These are phyloP conservation scores for Eupithecia vulgata DNA, from an alignment of 2,888 invertebrate genomes.

Conservation along the genomic window DNA sequence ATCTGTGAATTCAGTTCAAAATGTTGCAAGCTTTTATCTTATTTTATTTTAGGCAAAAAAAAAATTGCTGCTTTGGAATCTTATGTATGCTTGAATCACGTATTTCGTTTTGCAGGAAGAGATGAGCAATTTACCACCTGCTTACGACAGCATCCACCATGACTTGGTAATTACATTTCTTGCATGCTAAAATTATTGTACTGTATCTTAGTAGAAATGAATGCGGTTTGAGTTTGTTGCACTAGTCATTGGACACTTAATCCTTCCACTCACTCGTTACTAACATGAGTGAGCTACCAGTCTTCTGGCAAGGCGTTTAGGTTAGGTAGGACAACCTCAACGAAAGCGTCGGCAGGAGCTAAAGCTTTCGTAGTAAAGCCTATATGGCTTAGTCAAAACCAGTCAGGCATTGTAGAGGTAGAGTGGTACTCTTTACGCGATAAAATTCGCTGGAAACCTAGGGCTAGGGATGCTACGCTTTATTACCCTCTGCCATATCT, in stretches of 20 bases:
- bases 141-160: conserved; percentile 89
- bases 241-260: background rate
- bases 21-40: background rate
- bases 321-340: background rate
- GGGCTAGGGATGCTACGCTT: too few relatives aligned
- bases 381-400: too few relatives aligned
- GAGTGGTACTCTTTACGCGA: too few relatives aligned
- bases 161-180: conserved; percentile 86
- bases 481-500: too few relatives aligned
- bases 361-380: background rate
- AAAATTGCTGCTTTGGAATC: too few relatives aligned
- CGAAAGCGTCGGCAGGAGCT: too few relatives aligned
- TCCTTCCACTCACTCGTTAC: background rate
- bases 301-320: background rate
- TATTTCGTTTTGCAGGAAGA: conserved; percentile 83
- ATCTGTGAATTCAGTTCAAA: too few relatives aligned
- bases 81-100: conserved; percentile 32
- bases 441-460: too few relatives aligned
- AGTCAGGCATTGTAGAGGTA: background rate
- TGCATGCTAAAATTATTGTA: conserved; percentile 18
- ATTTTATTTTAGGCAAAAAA: background rate
- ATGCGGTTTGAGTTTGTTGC: conserved; percentile 3
- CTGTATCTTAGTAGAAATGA: background rate
- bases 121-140: conserved; percentile 86
- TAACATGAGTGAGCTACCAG: background rate